Evolutionary conservation across 2,888 invertebrate species (phyloP).

Genomic region (Ectemnius cavifrons): DNA sequence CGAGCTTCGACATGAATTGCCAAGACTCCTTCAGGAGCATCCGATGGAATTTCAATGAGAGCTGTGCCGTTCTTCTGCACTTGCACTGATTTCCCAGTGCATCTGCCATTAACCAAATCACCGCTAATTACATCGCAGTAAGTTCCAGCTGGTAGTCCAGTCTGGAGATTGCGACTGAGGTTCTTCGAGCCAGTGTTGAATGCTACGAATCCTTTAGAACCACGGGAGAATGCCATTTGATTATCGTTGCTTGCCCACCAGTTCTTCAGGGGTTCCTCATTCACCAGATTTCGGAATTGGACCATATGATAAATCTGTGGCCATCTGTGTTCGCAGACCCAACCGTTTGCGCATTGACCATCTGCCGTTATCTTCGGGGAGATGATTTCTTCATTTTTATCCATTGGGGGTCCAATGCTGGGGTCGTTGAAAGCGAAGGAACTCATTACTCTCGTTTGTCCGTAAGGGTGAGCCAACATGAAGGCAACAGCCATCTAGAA

Average conservation of each 20-base stretch:
- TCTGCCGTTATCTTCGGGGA: conserved; percentile 84
- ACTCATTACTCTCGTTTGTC: conserved; percentile 88
- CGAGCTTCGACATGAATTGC: background rate
- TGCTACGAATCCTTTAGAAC: conserved; percentile 82
- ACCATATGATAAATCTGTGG: conserved; percentile 89
- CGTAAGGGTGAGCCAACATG: conserved; percentile 91
- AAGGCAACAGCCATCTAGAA: conserved; percentile 87
- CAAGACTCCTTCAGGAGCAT: background rate
- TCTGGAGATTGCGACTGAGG: conserved; percentile 82
- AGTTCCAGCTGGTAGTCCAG: conserved; percentile 85
- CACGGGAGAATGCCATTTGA: conserved; percentile 90
- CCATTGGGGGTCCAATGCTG: conserved; percentile 84
- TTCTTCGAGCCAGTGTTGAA: conserved; percentile 84
- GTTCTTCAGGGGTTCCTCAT: conserved; percentile 80
- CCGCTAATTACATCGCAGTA: conserved; percentile 94
- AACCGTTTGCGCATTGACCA: conserved; percentile 84
- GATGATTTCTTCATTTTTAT: conserved; percentile 81
- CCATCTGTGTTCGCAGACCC: conserved; percentile 93
- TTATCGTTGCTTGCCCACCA: conserved; percentile 91
- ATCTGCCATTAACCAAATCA: conserved; percentile 79
- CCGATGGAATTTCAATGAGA: background rate
- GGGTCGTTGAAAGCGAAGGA: conserved; percentile 84
- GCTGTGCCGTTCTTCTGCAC: conserved; percentile 83
- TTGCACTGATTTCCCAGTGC: conserved; percentile 83
- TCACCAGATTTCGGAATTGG: conserved; percentile 85